Percentiles rank a stretch among this genome's conserved stretches.
These are phyloP conservation scores for Drosophila nr. perissopoda DNA, from an alignment of 2,888 invertebrate species.

Conservation along the genomic window DNA sequence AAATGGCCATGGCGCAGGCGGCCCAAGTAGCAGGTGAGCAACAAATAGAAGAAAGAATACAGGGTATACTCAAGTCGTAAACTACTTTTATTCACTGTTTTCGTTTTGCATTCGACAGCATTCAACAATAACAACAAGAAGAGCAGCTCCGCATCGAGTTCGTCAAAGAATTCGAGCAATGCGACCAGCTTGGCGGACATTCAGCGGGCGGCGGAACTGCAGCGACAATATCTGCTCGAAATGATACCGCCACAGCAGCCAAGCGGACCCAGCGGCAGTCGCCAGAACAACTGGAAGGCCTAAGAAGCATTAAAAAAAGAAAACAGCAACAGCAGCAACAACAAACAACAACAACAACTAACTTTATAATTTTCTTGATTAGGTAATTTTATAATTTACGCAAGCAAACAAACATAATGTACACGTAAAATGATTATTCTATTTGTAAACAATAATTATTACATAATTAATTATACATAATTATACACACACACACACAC, in stretches of 20 bases:
- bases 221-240: constrained; percentile 97
- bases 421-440: constrained; percentile 73
- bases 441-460: constrained; percentile 77
- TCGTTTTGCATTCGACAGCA: constrained; percentile 46
- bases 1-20: constrained; percentile 93
- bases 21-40: constrained; percentile 85
- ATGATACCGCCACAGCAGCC: constrained; percentile 91
- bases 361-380: constrained; percentile 69
- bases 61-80: neutral
- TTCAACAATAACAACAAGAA: constrained; percentile 81
- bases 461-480: constrained; percentile 70
- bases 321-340: constrained; percentile 14
- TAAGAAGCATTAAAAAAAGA: constrained; percentile 49
- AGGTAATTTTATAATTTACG: constrained; percentile 75
- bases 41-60: neutral
- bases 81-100: neutral
- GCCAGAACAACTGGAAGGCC: constrained; percentile 85
- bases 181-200: constrained; percentile 88
- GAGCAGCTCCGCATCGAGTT: constrained; percentile 78
- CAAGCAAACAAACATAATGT: constrained; percentile 56
- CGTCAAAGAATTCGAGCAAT: constrained; percentile 81
- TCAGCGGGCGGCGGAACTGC: constrained; percentile 94
- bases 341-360: constrained; percentile 47
- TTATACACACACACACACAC: constrained; percentile 39
- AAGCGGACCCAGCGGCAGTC: constrained; percentile 84